Evolutionary conservation across 2,113 vertebrate genomes (phyloP).

Genomic region (Scomber colias): DNA sequence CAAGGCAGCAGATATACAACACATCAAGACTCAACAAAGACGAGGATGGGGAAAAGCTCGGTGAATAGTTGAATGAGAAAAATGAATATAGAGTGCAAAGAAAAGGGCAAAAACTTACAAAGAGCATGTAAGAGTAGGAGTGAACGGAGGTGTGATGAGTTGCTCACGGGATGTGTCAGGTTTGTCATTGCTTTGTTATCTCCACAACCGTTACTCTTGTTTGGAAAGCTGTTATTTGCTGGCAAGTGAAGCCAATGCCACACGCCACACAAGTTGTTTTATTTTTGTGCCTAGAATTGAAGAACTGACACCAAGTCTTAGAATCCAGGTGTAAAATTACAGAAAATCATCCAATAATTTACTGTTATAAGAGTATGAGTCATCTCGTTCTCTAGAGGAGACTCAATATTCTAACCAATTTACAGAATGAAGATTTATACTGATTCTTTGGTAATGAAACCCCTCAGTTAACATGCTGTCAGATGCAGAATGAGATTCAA

Average conservation of each 20-base stretch:
- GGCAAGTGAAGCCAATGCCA: no score
- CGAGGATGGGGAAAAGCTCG: not conserved
- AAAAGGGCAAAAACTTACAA: not conserved
- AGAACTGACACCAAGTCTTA: no score
- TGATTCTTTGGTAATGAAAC: not conserved
- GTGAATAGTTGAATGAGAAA: not conserved
- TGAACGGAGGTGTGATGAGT: not conserved
- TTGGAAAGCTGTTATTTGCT: no score
- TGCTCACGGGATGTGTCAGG: not conserved
- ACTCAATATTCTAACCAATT: not conserved
- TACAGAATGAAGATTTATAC: not conserved
- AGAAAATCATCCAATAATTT: no score
- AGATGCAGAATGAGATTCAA: not conserved
- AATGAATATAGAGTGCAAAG: not conserved
- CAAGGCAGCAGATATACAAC: not conserved
- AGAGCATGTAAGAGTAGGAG: not conserved
- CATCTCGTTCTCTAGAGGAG: no score
- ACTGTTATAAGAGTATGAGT: not conserved
- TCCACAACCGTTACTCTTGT: not conserved
- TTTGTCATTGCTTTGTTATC: not conserved
- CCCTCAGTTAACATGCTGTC: not conserved
- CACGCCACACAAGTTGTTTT: no score
- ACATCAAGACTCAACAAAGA: not conserved
- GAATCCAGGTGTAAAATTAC: no score
- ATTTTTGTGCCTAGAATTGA: no score